Percentiles rank a stretch among this genome's conserved stretches.
phyloP scores from a whole-genome alignment of 2,888 invertebrate genomes.

The Orthosia gothica region DNA sequence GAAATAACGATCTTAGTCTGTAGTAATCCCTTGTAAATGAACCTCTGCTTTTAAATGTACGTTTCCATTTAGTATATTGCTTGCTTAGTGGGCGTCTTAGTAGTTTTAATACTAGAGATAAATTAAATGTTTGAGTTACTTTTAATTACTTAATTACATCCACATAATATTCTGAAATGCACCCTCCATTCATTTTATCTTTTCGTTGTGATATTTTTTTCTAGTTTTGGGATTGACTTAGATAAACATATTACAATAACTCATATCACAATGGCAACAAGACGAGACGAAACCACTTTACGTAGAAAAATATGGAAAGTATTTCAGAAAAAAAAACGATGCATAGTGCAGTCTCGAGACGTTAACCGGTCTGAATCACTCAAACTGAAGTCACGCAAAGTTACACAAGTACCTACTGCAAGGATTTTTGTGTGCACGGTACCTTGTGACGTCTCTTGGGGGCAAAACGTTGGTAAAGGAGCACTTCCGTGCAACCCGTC shows the following conservation, averaged over 20 bases:
- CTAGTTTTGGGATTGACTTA: background rate
- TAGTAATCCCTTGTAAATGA: conserved; percentile 34
- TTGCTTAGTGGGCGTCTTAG: conserved; percentile 1
- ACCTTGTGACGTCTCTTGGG: conserved; percentile 9
- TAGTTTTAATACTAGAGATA: background rate
- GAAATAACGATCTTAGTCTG: conserved; percentile 35
- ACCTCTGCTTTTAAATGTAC: conserved; percentile 15
- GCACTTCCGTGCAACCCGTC: no score
- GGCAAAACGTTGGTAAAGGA: background rate
- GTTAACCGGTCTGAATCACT: conserved; percentile 9
- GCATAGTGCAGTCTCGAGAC: conserved; percentile 11
- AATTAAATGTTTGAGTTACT: background rate
- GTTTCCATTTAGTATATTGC: background rate
- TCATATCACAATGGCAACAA: background rate
- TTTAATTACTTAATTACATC: background rate
- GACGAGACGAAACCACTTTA: background rate
- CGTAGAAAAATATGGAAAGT: background rate
- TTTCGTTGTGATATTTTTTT: background rate
- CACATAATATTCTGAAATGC: background rate
- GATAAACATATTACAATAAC: background rate
- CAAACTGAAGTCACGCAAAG: conserved; percentile 15
- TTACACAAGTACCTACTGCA: conserved; percentile 3
- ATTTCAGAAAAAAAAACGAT: conserved; percentile 24
- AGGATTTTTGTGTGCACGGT: conserved; percentile 11
- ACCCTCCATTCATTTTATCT: background rate